A percentile compares a stretch with the other conserved stretches of the same genome.
phyloP scores from a whole-genome alignment of 2,113 vertebrate species.

The Calidris pygmaea region DNA sequence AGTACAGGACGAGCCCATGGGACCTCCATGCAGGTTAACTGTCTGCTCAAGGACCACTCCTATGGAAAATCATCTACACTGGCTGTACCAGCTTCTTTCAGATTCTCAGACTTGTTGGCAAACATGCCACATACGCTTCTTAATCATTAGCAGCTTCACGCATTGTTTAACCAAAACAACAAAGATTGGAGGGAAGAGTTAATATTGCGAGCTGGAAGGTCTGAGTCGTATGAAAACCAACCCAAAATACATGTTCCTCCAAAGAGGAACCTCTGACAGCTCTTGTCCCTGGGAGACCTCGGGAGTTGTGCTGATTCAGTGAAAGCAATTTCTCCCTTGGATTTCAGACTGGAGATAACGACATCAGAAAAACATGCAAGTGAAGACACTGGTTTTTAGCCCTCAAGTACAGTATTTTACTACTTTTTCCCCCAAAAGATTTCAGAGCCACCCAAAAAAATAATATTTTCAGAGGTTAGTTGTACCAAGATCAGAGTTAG shows the following conservation, averaged over 20 bases:
- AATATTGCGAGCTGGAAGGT: background rate
- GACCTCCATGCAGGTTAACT: background rate
- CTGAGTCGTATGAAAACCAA: background rate
- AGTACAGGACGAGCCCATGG: background rate
- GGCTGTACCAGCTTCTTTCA: background rate
- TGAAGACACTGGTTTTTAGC: background rate
- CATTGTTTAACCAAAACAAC: background rate
- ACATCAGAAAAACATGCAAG: background rate
- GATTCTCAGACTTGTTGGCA: background rate
- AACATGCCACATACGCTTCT: background rate
- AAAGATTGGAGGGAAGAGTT: background rate
- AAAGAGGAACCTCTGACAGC: background rate
- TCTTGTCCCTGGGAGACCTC: background rate
- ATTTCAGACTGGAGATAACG: background rate
- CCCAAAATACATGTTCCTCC: conserved; percentile 1
- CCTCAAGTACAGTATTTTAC: background rate
- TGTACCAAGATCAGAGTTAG: background rate
- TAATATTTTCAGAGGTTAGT: background rate
- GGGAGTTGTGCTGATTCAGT: background rate
- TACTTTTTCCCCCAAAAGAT: background rate
- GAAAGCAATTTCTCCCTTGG: background rate
- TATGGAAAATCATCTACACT: background rate
- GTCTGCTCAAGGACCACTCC: background rate
- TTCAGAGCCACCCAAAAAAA: background rate
- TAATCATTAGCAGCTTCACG: background rate